Base-by-base conservation (phyloP, 2,888 invertebrate species). In the Netelia inedita region DNA sequence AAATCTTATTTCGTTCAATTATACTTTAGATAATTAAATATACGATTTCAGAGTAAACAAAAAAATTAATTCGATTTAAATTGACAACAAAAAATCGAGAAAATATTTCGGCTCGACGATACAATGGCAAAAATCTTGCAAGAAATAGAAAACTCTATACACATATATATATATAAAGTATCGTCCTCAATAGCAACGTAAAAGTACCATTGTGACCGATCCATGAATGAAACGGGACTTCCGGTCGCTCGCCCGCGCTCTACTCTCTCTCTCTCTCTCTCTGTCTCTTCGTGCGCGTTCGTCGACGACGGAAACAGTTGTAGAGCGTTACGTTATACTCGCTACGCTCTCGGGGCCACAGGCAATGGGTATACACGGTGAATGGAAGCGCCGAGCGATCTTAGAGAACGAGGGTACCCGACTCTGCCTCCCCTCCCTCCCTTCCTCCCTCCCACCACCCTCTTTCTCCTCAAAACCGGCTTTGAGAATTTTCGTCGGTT, bases 201-300 rank as follows among this genome's bases (percentile, higher is more conserved):
- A 92, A 92, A 92, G 91, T 92, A 92, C 92, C 93, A 93, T 93
- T 93, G 93, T 93, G 92, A 92, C 91, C 92, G 91, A 93, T 92
- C 91, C 93, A 92, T 93, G 93, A 93, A 93, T 93, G 93, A 93
- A 93, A 92, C 91, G 92, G 92, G 90, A 93, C 93, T 93, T 93
- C 93, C 93, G 93, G 92, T 90, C 90, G 89, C 83, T 83, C 81
- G 85, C 75, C 50, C 71, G 68, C 65, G 23, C 21, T 59, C 61
- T 75, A 41, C 21, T 68, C 28, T 28, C 28, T 28, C 23, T 23
- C 28, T 28, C 23, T 23, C 2, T 23, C 23, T 23, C 23, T 23
- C 23, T 23, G 5, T 28, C 28, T 28, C 28, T 28, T 28, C 28
- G 28, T 28, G 5, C 28, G 28, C 65, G 61, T 61, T 81, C 90